A percentile compares a stretch with the other conserved stretches of the same genome.
Evolutionary conservation across 1,140 invertebrate genomes (phyloP).

Genomic region (Varroa destructor): DNA sequence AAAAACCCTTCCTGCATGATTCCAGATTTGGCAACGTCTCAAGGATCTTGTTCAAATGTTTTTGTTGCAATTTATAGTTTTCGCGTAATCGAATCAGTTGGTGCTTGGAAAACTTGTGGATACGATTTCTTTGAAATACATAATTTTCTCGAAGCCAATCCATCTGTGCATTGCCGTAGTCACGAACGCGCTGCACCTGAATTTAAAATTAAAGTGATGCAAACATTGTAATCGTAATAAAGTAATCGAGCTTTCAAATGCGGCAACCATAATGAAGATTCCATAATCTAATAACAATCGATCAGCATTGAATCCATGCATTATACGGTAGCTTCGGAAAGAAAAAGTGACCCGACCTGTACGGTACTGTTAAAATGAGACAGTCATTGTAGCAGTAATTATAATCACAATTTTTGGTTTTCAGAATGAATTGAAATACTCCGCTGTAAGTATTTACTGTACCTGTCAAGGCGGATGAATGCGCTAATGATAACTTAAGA

Average conservation of each 20-base stretch:
- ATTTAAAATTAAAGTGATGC: conserved; percentile 14
- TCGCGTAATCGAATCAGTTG: conserved; percentile 73
- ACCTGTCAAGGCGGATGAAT: too few relatives aligned
- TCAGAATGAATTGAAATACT: too few relatives aligned
- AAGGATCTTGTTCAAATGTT: conserved; percentile 79
- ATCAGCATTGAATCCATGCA: not conserved
- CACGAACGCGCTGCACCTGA: conserved; percentile 54
- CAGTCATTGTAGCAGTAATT: too few relatives aligned
- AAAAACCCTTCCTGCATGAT: conserved; percentile 61
- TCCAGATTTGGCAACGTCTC: conserved; percentile 91
- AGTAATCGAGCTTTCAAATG: too few relatives aligned
- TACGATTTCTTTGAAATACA: conserved; percentile 80
- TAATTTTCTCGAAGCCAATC: conserved; percentile 87
- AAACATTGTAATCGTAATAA: not conserved
- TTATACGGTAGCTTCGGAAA: conserved; percentile 1
- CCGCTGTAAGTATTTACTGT: too few relatives aligned
- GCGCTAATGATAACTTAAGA: too few relatives aligned
- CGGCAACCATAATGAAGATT: not conserved
- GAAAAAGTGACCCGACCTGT: too few relatives aligned
- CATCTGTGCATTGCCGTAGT: conserved; percentile 73
- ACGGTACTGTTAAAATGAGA: too few relatives aligned
- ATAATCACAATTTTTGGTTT: too few relatives aligned
- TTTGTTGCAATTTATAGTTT: conserved; percentile 86
- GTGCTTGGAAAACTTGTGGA: conserved; percentile 81
- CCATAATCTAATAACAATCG: conserved; percentile 10